Evolutionary conservation across 2,113 vertebrate species (phyloP), one percentile per base, ranked within the genome.

Genomic region (Petrocephalus zakoni): DNA sequence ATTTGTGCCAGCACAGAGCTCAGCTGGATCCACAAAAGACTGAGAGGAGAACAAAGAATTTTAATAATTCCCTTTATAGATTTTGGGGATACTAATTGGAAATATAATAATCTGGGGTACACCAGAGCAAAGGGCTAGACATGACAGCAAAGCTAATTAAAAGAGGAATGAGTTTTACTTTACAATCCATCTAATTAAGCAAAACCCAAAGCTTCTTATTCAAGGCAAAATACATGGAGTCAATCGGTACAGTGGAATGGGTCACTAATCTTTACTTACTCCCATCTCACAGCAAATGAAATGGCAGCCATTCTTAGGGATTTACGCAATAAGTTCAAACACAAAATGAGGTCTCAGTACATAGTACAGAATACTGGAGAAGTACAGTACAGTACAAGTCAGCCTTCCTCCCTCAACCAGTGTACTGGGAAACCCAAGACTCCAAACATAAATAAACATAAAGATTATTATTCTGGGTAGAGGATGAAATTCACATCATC

Each of bases 1-100:
- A 87, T 46, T 13, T 22, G 19, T 87, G 56, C 86, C 29, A 42
- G 13, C 13, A 55, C 84, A 86, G 10, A 55, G 84, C 51, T 42
- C 51, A 55, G 25, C 0, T 17, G 13, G 17, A 64, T 46, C 37
- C 19, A 29, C 42, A 61, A 22, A 87, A 87, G 56, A 87, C 8
- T 64, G 34, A 64, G 42, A 37, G n/a, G 56, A 19, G 55, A 58
- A 64, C 86, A 61, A 87, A 87, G 52, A 87, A 34, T 47, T 64
- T 64, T 47, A 87, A 64, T 64, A 87, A 87, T 37, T 58, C 56
- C 34, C 37, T 56, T 86, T 86, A 64, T 25, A 87, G 86, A 52
- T 68, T 87, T 87, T 87, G 56, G 42, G 86, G 21, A 72, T 61
- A 51, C 86, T 87, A 87, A 87, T 87, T 87, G 46, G 61, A 87